phyloP scores from a whole-genome alignment of 2,113 vertebrate genomes.

The Saimiri boliviensis region DNA sequence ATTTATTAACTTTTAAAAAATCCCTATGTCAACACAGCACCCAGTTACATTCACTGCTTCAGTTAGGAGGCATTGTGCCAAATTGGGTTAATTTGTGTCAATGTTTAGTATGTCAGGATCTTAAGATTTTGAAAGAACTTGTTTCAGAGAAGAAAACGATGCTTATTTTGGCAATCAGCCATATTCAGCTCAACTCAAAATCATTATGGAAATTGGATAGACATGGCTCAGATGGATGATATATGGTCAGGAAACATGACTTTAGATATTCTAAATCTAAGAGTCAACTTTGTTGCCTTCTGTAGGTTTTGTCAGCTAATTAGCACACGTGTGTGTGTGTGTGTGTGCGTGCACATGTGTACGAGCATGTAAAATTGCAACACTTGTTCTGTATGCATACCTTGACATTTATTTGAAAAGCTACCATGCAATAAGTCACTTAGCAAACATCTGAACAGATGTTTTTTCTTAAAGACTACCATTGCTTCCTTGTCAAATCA shows the following conservation, averaged over 20 bases:
- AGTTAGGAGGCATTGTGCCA: neutral
- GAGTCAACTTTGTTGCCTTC: neutral
- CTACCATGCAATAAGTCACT: neutral
- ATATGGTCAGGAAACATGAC: neutral
- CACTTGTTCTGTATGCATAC: neutral
- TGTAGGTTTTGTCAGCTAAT: neutral
- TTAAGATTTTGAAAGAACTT: neutral
- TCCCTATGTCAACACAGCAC: neutral
- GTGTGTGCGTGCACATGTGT: neutral
- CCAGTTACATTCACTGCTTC: neutral
- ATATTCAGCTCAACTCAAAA: neutral
- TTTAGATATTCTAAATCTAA: neutral
- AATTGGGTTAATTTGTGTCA: neutral
- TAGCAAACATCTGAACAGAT: neutral
- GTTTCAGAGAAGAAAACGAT: neutral
- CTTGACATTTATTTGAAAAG: neutral
- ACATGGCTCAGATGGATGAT: neutral
- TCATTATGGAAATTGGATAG: neutral
- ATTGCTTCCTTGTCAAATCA: neutral
- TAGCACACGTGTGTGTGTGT: too few relatives aligned
- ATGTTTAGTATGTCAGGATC: neutral
- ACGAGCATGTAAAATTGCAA: neutral
- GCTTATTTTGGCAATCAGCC: neutral
- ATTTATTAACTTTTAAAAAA: conserved; percentile 33
- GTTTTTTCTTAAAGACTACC: neutral